Percentiles rank a stretch among this genome's conserved stretches.
Conservation (phyloP, 2,797 vertebrate species). For the Moxostoma hubbsi region DNA sequence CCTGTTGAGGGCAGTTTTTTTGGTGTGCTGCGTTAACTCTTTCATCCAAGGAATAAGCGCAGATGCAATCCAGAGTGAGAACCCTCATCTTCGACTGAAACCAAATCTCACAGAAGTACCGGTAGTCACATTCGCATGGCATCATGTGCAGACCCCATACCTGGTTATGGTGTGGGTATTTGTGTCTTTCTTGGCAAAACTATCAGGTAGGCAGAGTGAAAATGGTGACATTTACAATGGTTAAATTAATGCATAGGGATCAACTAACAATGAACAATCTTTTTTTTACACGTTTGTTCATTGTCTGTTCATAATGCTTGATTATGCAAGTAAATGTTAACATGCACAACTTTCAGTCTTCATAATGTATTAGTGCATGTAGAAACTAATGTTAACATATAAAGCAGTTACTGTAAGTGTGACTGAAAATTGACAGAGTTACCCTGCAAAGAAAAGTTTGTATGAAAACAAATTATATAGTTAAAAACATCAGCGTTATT, state of each 20-base stretch:
- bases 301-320: too few relatives aligned
- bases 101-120: slow-evolving; percentile 58
- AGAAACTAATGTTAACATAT: neutral
- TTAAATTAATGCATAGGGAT: neutral
- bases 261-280: neutral
- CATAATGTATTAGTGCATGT: too few relatives aligned
- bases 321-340: too few relatives aligned
- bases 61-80: neutral
- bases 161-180: slow-evolving; percentile 72
- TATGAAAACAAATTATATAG: neutral
- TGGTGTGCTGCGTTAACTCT: slow-evolving; percentile 45
- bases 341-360: too few relatives aligned
- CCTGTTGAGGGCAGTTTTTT: slow-evolving; percentile 58
- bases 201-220: slow-evolving; percentile 70
- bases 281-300: too few relatives aligned
- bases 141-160: slow-evolving; percentile 71
- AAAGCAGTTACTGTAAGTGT: neutral
- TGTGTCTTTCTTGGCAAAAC: slow-evolving; percentile 70
- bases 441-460: neutral
- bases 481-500: neutral
- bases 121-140: slow-evolving; percentile 73
- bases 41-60: slow-evolving; percentile 11
- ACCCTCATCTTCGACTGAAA: slow-evolving; percentile 4
- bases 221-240: neutral
- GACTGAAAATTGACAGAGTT: neutral